These are phyloP conservation scores for Eugnorisma glareosa DNA, from an alignment of 2,888 invertebrate species.

Conservation along the genomic window DNA sequence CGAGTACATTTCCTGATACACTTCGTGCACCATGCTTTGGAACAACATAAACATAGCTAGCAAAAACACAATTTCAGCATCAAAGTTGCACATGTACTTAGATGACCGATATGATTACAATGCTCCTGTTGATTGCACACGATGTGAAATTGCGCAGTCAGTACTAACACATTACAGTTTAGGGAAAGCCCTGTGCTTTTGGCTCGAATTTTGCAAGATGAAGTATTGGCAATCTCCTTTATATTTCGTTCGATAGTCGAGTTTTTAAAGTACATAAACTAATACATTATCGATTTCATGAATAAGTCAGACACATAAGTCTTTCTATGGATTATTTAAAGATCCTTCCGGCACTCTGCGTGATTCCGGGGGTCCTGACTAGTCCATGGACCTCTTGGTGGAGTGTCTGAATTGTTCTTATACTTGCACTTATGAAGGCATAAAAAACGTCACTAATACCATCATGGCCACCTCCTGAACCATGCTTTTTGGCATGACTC, in stretches of 20 bases:
- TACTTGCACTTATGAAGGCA: neutral
- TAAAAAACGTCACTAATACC: neutral
- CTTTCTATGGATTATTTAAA: neutral
- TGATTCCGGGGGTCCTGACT: neutral
- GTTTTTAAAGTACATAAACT: neutral
- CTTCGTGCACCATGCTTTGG: conserved; percentile 18
- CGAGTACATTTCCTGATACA: conserved; percentile 25
- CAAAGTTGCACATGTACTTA: conserved; percentile 3
- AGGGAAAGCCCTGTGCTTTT: neutral
- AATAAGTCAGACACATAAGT: neutral
- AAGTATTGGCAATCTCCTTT: neutral
- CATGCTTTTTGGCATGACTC: neutral
- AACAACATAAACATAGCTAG: neutral
- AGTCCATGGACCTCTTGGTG: neutral
- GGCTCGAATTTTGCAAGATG: neutral
- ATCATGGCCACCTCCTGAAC: neutral
- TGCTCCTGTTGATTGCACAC: conserved; percentile 33
- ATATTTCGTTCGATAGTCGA: neutral
- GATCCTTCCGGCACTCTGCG: neutral
- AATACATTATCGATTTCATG: neutral
- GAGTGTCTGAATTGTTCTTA: neutral
- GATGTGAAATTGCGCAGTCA: conserved; percentile 43
- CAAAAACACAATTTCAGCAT: conserved; percentile 5
- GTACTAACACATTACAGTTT: conserved; percentile 8
- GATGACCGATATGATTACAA: conserved; percentile 26